Evolutionary conservation across 2,888 invertebrate genomes (phyloP).

Genomic region (Trichacis sp.): DNA sequence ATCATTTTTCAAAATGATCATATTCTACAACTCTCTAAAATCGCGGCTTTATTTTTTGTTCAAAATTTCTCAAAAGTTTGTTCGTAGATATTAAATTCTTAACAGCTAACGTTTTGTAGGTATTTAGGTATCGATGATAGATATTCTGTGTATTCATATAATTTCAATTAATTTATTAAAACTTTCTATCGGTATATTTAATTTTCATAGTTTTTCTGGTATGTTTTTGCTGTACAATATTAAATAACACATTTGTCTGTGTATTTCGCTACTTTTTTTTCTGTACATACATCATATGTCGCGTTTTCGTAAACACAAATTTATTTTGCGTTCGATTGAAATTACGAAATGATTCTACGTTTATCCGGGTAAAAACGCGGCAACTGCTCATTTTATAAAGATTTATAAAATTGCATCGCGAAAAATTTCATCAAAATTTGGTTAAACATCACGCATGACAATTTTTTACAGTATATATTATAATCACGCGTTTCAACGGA

Average conservation of each 20-base stretch:
- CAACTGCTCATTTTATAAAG: background rate
- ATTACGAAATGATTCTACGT: background rate
- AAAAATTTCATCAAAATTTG: background rate
- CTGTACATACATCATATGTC: slow-evolving; percentile 6
- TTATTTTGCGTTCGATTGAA: background rate
- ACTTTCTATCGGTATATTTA: slow-evolving; percentile 56
- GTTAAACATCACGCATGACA: too few relatives aligned
- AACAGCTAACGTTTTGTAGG: slow-evolving; percentile 15
- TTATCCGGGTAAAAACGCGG: background rate
- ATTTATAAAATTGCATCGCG: background rate
- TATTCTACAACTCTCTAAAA: background rate
- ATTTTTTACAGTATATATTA: too few relatives aligned
- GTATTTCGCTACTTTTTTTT: slow-evolving; percentile 5
- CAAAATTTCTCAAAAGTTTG: background rate
- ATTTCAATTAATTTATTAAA: slow-evolving; percentile 58
- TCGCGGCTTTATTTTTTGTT: slow-evolving; percentile 17
- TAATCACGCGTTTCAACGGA: too few relatives aligned
- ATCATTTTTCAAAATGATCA: too few relatives aligned
- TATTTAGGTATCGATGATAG: slow-evolving; percentile 18
- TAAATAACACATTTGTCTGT: slow-evolving; percentile 12
- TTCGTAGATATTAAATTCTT: slow-evolving; percentile 12
- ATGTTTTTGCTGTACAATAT: slow-evolving; percentile 40
- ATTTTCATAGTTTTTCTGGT: slow-evolving; percentile 37
- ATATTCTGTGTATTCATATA: slow-evolving; percentile 16
- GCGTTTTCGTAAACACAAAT: background rate